phyloP scores from a whole-genome alignment of 2,113 vertebrate species.

The Regulus satrapa region DNA sequence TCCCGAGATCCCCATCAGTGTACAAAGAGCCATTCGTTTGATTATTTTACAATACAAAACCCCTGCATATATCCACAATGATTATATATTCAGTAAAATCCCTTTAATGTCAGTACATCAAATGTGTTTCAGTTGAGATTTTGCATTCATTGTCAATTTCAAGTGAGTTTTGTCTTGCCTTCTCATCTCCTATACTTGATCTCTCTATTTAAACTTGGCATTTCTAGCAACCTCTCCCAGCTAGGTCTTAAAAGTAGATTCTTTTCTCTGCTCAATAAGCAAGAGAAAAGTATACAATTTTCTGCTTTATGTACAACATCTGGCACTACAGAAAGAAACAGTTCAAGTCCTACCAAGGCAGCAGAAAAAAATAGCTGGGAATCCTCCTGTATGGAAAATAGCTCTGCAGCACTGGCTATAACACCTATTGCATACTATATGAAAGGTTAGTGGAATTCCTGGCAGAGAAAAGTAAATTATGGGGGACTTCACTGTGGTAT shows the following conservation, averaged over 20 bases:
- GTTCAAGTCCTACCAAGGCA: neutral
- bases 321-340: neutral
- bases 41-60: conserved; percentile 41
- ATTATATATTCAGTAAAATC: conserved; percentile 34
- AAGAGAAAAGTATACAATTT: neutral
- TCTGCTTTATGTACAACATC: neutral
- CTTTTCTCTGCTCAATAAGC: neutral
- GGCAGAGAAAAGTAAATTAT: neutral
- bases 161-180: neutral
- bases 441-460: conserved; percentile 19
- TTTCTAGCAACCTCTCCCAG: conserved; percentile 2
- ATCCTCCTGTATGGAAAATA: neutral
- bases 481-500: neutral
- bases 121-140: neutral
- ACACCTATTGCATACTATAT: neutral
- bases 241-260: conserved; percentile 23
- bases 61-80: neutral
- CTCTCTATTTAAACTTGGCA: conserved; percentile 12
- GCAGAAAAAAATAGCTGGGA: conserved; percentile 32
- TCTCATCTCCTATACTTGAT: conserved; percentile 28
- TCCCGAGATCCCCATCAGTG: neutral
- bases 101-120: conserved; percentile 36
- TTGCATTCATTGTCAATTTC: neutral
- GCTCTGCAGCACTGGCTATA: neutral
- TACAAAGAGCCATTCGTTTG: conserved; percentile 15